A percentile compares a stretch with the other conserved stretches of the same genome.
phyloP scores from a whole-genome alignment of 2,113 vertebrate species.

The Solea senegalensis region DNA sequence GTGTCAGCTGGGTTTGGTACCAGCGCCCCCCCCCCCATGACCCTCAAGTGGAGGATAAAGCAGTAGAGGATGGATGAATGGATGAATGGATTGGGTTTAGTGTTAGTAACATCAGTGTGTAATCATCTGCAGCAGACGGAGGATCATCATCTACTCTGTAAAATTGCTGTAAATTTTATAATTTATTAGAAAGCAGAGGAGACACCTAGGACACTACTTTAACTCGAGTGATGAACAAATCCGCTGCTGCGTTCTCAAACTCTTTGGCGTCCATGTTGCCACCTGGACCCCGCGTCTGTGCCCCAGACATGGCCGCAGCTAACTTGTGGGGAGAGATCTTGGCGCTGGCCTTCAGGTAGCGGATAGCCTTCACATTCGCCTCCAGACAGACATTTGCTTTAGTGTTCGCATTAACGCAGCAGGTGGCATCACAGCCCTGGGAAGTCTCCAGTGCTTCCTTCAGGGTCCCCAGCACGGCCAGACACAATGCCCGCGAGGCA shows the following conservation, averaged over 20 bases:
- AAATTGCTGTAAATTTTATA: constrained; percentile 4
- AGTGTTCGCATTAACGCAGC: constrained; percentile 46
- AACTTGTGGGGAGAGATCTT: constrained; percentile 88
- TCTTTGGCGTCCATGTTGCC: constrained; percentile 87
- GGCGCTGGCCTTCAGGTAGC: constrained; percentile 89
- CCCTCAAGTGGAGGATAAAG: too few relatives aligned
- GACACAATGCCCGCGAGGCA: constrained; percentile 81
- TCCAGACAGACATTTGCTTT: constrained; percentile 80
- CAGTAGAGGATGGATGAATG: too few relatives aligned
- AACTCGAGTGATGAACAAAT: constrained; percentile 89
- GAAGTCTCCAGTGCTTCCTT: constrained; percentile 85
- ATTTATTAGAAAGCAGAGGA: background rate
- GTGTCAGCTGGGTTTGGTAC: too few relatives aligned
- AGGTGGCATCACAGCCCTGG: constrained; percentile 49
- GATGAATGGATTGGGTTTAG: constrained; percentile 2
- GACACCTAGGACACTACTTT: constrained; percentile 83
- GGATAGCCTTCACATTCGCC: constrained; percentile 54
- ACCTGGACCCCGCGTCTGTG: constrained; percentile 67
- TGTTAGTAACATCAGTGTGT: constrained; percentile 6
- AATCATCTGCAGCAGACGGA: constrained; percentile 2
- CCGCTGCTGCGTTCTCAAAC: constrained; percentile 88
- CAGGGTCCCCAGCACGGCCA: constrained; percentile 86
- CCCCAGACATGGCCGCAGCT: constrained; percentile 85
- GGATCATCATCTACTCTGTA: constrained; percentile 2
- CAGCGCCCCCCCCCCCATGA: too few relatives aligned